A percentile compares a stretch with the other conserved stretches of the same genome.
Conservation (phyloP, 2,888 invertebrate genomes). For the Ichneumoninae sp. region DNA sequence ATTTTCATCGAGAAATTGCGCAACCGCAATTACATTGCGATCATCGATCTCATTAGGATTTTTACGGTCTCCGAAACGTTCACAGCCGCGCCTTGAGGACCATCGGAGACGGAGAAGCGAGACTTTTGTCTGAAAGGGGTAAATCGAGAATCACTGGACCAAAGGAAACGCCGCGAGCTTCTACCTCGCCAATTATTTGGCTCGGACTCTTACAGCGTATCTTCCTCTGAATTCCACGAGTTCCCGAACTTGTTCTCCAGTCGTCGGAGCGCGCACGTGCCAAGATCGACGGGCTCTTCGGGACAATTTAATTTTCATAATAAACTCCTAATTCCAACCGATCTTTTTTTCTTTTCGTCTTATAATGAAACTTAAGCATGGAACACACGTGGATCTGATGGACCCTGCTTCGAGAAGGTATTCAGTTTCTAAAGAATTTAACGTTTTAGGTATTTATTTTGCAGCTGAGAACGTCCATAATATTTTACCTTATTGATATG, state of each 20-base stretch:
- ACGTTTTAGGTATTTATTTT: not conserved
- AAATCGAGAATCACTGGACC: constrained; percentile 74
- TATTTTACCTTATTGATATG: too few species aligned
- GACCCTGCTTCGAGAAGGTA: not conserved
- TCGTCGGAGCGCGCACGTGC: constrained; percentile 70
- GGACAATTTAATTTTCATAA: constrained; percentile 20
- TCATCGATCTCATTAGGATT: constrained; percentile 13
- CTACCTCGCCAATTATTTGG: constrained; percentile 76
- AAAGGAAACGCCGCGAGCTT: constrained; percentile 75
- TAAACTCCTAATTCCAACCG: constrained; percentile 1
- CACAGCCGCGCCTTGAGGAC: not conserved
- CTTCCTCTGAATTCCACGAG: constrained; percentile 66
- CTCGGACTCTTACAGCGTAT: constrained; percentile 49
- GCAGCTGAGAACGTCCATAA: too few species aligned
- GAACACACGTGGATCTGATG: not conserved
- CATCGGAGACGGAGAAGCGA: constrained; percentile 14
- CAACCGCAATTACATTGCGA: constrained; percentile 8
- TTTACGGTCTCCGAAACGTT: constrained; percentile 18
- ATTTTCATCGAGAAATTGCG: constrained; percentile 26
- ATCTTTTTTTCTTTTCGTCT: not conserved
- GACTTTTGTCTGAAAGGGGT: constrained; percentile 13
- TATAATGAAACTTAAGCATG: not conserved
- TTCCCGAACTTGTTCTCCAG: constrained; percentile 78
- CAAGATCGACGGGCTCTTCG: constrained; percentile 18
- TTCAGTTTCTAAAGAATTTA: not conserved